phyloP scores from a whole-genome alignment of 2,797 vertebrate species.

The Rhynchonycteris naso region DNA sequence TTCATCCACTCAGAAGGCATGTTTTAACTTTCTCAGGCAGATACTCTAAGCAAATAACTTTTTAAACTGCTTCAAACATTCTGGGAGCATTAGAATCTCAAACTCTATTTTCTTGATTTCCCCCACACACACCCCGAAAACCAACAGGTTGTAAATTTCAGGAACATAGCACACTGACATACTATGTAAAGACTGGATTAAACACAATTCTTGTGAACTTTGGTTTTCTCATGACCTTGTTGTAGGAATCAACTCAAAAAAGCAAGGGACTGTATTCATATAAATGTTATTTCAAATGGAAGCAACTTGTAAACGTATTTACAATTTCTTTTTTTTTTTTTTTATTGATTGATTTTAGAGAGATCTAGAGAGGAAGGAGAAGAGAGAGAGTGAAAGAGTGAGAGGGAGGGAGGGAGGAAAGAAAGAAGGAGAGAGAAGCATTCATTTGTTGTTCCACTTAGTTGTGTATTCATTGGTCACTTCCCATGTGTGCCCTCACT shows the following conservation, averaged over 20 bases:
- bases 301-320: background rate
- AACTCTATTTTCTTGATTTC: background rate
- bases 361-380: too few relatives aligned
- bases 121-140: background rate
- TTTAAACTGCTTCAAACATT: background rate
- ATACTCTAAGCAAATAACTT: background rate
- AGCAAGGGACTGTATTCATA: background rate
- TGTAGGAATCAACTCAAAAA: background rate
- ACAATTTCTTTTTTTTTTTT: background rate
- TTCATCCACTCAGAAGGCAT: background rate
- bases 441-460: too few relatives aligned
- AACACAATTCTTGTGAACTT: background rate
- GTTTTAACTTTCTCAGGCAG: background rate
- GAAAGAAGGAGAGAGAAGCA: too few relatives aligned
- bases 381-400: too few relatives aligned
- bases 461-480: too few relatives aligned
- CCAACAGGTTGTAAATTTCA: background rate
- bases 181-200: background rate
- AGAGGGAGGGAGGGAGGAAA: too few relatives aligned
- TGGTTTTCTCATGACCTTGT: background rate
- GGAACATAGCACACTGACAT: background rate
- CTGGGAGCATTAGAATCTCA: background rate
- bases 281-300: conserved; percentile 26
- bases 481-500: too few relatives aligned
- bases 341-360: too few relatives aligned